These are phyloP conservation scores for Aphaenogaster rudis DNA, from an alignment of 1,140 invertebrate genomes.

Conservation along the genomic window DNA sequence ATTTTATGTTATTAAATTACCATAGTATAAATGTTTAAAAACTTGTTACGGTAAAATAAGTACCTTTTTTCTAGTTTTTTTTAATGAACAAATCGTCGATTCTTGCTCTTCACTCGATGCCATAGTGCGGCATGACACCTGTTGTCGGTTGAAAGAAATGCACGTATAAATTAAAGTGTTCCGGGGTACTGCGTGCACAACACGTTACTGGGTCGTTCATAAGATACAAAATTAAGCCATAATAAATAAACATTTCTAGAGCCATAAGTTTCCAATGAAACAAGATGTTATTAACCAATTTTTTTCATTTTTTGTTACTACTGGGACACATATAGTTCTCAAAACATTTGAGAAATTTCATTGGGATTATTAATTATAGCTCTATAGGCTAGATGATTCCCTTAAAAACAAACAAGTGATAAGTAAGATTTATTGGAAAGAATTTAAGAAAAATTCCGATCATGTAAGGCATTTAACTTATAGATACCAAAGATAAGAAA, in stretches of 20 bases:
- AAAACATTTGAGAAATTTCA: constrained; percentile 7
- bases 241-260: neutral
- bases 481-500: constrained; percentile 81
- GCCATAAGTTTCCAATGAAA: neutral
- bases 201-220: constrained; percentile 54
- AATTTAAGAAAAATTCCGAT: constrained; percentile 46
- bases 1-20: neutral
- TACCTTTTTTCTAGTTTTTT: neutral
- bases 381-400: neutral
- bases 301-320: neutral
- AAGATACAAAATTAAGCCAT: constrained; percentile 14
- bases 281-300: neutral
- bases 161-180: constrained; percentile 37
- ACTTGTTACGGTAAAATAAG: neutral
- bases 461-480: constrained; percentile 72
- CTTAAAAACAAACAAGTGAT: constrained; percentile 25
- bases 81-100: constrained; percentile 10
- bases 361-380: constrained; percentile 26
- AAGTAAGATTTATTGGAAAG: constrained; percentile 19
- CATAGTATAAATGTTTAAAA: neutral
- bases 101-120: constrained; percentile 39
- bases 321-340: neutral
- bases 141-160: constrained; percentile 59
- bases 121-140: constrained; percentile 68
- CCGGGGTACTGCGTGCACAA: constrained; percentile 45